Base-by-base conservation (phyloP, 2,113 vertebrate genomes). In the Sceloporus tristichus region DNA sequence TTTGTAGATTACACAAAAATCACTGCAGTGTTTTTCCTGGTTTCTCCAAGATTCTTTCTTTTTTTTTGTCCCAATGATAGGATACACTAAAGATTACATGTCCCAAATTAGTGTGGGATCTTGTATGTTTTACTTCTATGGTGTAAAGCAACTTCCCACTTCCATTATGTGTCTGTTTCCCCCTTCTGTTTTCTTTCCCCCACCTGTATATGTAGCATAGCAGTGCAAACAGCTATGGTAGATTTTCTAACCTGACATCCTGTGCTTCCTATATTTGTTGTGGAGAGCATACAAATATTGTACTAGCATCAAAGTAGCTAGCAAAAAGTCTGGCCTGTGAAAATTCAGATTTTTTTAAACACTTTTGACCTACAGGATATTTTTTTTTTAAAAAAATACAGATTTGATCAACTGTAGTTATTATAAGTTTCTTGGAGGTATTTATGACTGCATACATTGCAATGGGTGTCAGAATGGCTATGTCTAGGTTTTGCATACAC, bases 71-170 rank as follows among this genome's bases (percentile, higher is more conserved):
- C 62, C 0, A 1, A 68, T 66, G 74, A 14, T 34, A 68, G 38
- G n/a, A 65, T 29, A 13, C 34, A 82, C 1, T 48, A 91, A 89
- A 42, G 8, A 92, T 25, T 14, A 87, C 62, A 70, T 85, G 71
- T 9, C 29, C 71, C 6, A 14, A 68, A 29, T 78, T 73, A 4
- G 59, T 65, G 88, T 40, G 71, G n/a, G 27, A 62, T 21, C 53
- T 34, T 74, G 38, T 25, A 34, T 53, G 34, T 73, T 56, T 40
- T 4, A 34, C 34, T 65, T 18, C 38, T 27, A 9, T 85, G 6
- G 9, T 53, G 25, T 9, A 27, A 3, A 40, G 54, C 5, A n/a
- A 56, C 70, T 59, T 59, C 11, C 9, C 6, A 40, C 23, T 16
- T 19, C 48, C 82, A 70, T 5, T 27, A n/a, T 75, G 13, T 59